Base-by-base conservation (phyloP, 1,140 invertebrate species). In the Idris sp. region DNA sequence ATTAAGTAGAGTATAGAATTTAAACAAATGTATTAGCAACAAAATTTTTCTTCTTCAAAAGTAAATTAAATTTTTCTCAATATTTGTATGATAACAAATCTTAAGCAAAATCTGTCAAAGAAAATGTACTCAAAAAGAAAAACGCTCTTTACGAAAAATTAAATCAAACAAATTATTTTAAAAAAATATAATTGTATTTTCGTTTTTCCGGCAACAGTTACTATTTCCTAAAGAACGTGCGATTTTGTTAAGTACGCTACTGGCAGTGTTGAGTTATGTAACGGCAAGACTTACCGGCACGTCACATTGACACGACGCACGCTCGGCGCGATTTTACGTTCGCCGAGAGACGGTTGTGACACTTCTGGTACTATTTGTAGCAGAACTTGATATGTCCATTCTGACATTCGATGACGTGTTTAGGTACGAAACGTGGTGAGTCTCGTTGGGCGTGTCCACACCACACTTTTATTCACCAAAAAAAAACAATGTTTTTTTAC, bases 351-450 rank as follows among this genome's bases (percentile, higher is more conserved):
- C n/a, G 53, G 33, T 73, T 64, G 68, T 73, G 68, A 73, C 59
- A 64, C 68, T 73, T 73, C 68, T 73, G 59, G 68, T 73, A 73
- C 68, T 73, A 73, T 73, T 73, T 73, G 68, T 59, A 38, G 68
- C 69, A 73, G 69, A 73, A 73, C 69, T 73, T 65, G 69, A 73
- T 73, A 73, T 73, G 61, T 73, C 69, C 69, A 65, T 73, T 73
- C 69, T 65, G 49, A 73, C 61, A 65, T 73, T 73, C 61, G 46
- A 65, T 59, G 69, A 65, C 69, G 69, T 30, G 53, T 46, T 65
- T 59, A 33, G 51, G 59, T 31, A 46, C 46, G 33, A 59, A 51
- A 53, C 40, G 69, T 49, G 56, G n/a, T 48, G 67, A 35, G 49
- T 16, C 40, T 71, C 10, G 36, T 31, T 65, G 46, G 51, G 59